Percentiles rank a stretch among this genome's conserved stretches.
These are phyloP conservation scores for Drosophila arawakana DNA, from an alignment of 1,140 invertebrate genomes.

Conservation along the genomic window DNA sequence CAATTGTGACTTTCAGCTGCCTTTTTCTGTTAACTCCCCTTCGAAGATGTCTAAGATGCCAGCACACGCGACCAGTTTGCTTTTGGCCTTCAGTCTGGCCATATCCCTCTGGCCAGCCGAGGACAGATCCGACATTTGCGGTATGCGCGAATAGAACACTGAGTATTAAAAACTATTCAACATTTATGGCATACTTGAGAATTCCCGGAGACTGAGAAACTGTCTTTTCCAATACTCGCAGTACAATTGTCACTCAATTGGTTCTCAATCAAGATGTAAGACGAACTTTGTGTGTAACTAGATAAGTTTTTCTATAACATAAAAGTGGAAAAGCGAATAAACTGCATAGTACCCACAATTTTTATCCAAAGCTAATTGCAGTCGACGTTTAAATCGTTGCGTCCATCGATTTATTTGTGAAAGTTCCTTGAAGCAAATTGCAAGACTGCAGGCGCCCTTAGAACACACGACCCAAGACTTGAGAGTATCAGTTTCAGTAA, in stretches of 20 bases:
- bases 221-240: not conserved
- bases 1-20: not conserved
- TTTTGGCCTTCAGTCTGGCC: conserved; percentile 39
- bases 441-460: conserved; percentile 7
- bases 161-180: conserved; percentile 56
- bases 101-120: conserved; percentile 11
- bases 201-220: not conserved
- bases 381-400: conserved; percentile 55
- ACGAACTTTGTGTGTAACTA: conserved; percentile 26
- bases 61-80: conserved; percentile 70
- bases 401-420: conserved; percentile 62
- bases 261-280: conserved; percentile 1
- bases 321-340: not conserved
- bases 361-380: conserved; percentile 52
- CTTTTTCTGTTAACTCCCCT: not conserved
- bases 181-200: conserved; percentile 44
- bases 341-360: conserved; percentile 16
- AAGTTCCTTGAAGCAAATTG: conserved; percentile 40
- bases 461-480: not conserved
- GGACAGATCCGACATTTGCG: conserved; percentile 54
- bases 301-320: conserved; percentile 13
- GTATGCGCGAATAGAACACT: conserved; percentile 62
- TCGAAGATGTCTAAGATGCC: conserved; percentile 72
- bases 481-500: conserved; percentile 4
- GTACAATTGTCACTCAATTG: conserved; percentile 16